These are phyloP conservation scores for Dicyrtoma fusca DNA, from an alignment of 2,888 invertebrate genomes.

Conservation along the genomic window DNA sequence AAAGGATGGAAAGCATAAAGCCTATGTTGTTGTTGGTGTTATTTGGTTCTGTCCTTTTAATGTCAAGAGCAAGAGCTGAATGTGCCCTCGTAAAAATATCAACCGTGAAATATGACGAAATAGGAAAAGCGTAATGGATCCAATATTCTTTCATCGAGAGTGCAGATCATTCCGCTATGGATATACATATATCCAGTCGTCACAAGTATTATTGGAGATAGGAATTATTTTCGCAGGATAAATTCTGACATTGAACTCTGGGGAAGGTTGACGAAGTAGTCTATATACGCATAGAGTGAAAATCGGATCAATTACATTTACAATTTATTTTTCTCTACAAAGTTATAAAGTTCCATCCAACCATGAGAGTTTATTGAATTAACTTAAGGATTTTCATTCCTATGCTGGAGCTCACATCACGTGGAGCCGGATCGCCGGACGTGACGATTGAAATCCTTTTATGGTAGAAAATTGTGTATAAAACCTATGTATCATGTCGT, in stretches of 20 bases:
- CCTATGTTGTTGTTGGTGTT: not conserved
- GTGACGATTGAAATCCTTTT: too few relatives aligned
- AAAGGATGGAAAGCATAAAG: slow-evolving; percentile 10
- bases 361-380: not conserved
- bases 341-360: not conserved
- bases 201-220: not conserved
- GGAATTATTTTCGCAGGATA: not conserved
- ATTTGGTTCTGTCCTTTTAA: not conserved
- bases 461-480: too few relatives aligned
- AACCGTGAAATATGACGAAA: slow-evolving; percentile 32
- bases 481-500: too few relatives aligned
- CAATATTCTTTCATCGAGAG: not conserved
- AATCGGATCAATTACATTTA: slow-evolving; percentile 13
- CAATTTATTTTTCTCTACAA: too few relatives aligned
- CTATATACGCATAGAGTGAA: not conserved
- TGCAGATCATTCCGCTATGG: too few relatives aligned
- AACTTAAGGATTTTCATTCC: not conserved
- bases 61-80: slow-evolving; percentile 26
- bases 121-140: not conserved
- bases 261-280: not conserved
- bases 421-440: too few relatives aligned
- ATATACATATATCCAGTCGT: too few relatives aligned
- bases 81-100: slow-evolving; percentile 34
- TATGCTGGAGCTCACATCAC: too few relatives aligned
- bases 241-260: slow-evolving; percentile 20